Base-by-base conservation (phyloP, 2,888 invertebrate genomes). In the Hirtodrosophila histrioides region DNA sequence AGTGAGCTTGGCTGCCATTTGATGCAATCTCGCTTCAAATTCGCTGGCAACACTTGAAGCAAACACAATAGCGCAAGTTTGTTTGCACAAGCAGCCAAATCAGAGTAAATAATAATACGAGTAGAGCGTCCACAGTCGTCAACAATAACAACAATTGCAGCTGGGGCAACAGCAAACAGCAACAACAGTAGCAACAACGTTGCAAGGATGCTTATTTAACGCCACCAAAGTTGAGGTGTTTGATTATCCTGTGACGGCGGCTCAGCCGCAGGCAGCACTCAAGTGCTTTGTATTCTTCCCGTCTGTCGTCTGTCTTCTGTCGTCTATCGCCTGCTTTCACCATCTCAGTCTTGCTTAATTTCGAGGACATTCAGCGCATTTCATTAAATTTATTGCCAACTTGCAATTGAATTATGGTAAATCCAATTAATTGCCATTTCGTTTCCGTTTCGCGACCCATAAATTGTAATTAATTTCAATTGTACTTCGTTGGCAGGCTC, bases 391-490 rank as follows among this genome's bases (percentile, higher is more conserved):
- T 75, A 70, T 74, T 74, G 62, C 67, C 73, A 74, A 74, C 71
- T 75, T 67, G 61, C 75, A 74, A 74, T 74, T 74, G 75, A 75
- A 75, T 74, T 74, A 74, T 74, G 75, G 65, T 67, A 62, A 74
- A 74, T 74, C 75, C 75, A 75, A 74, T 74, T 74, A 74, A 74
- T 75, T 75, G 75, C 44, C 71, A 67, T 62, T 75, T 71, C 75
- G 75, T 71, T 75, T 71, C 44, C 71, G 62, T 62, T 75, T 71
- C 75, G 75, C 75, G 65, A 70, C 66, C 67, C 54, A 74, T 75
- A 70, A 74, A 74, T 75, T 74, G 73, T 74, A 74, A 74, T 74
- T 75, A 74, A 75, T 74, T 75, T 74, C 73, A 62, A 74, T 74
- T 74, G 73, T 73, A 46, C 50, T 24, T 24, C 17, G 17, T 37